Percentiles rank a stretch among this genome's conserved stretches.
phyloP scores from a whole-genome alignment of 2,888 invertebrate species.

The Stratiomys singularior region DNA sequence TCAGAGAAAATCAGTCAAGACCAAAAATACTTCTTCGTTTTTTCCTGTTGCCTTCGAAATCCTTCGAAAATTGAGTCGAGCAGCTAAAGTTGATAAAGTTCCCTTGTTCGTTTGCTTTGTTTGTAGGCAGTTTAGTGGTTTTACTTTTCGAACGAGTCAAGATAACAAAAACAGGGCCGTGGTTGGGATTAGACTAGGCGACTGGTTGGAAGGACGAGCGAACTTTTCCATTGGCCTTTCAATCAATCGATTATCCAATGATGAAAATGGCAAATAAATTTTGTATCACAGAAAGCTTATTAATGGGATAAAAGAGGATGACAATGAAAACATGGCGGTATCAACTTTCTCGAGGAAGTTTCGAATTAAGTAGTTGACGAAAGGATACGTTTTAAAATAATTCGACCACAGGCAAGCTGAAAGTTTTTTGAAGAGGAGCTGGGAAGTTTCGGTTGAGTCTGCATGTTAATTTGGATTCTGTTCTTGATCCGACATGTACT shows the following conservation, averaged over 20 bases:
- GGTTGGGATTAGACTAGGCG: not conserved
- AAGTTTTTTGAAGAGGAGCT: not conserved
- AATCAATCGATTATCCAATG: conserved; percentile 37
- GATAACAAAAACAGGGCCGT: not conserved
- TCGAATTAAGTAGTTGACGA: not conserved
- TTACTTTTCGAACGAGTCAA: not conserved
- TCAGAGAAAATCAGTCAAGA: not conserved
- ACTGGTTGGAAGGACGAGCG: too few species aligned
- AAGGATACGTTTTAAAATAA: conserved; percentile 6
- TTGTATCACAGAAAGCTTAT: conserved; percentile 19
- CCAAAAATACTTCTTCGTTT: not conserved
- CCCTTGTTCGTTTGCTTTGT: conserved; percentile 7
- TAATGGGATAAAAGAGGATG: not conserved
- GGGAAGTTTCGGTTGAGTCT: not conserved
- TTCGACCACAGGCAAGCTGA: not conserved
- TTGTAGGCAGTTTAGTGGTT: conserved; percentile 18
- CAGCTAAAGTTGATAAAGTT: not conserved
- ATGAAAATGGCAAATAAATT: conserved; percentile 20
- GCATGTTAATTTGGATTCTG: not conserved
- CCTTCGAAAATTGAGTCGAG: conserved; percentile 9
- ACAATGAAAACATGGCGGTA: not conserved
- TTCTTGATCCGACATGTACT: not conserved
- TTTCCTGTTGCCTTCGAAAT: not conserved
- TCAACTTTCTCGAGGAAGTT: not conserved
- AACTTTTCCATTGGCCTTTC: conserved; percentile 25